These are phyloP conservation scores for Neodiprion virginianus DNA, from an alignment of 1,140 invertebrate genomes.

Conservation along the genomic window DNA sequence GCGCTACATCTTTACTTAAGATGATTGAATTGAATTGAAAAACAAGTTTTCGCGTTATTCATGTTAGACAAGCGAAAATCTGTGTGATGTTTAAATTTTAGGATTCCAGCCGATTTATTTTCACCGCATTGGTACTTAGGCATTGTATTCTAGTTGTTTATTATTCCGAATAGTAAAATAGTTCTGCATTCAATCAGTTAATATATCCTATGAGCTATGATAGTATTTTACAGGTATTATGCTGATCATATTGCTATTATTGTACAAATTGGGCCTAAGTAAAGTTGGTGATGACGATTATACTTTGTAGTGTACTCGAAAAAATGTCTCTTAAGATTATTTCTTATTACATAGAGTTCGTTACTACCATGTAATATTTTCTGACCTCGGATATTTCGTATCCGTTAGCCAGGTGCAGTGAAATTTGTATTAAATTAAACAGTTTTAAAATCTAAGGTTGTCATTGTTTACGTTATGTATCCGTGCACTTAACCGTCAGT, in stretches of 20 bases:
- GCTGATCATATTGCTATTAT: not conserved
- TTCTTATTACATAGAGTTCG: not conserved
- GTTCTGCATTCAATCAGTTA: not conserved
- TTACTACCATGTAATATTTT: not conserved
- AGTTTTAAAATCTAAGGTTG: no score
- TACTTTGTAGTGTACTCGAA: not conserved
- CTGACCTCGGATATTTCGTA: not conserved
- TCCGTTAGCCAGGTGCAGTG: not conserved
- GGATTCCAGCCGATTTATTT: no score
- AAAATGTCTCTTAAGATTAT: slow-evolving; percentile 3
- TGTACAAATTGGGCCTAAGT: not conserved
- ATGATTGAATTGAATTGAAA: no score
- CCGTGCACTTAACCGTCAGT: no score
- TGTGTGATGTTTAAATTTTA: no score
- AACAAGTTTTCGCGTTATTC: no score
- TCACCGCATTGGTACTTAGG: not conserved
- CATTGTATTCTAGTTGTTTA: not conserved
- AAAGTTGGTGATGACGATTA: not conserved
- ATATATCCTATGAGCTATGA: not conserved
- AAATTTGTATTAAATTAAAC: not conserved
- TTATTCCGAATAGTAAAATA: not conserved
- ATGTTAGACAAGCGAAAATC: no score
- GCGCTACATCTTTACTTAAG: no score
- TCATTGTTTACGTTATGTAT: no score
- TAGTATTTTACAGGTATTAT: slow-evolving; percentile 3